phyloP scores from a whole-genome alignment of 2,797 vertebrate species.

The Acanthornis magna region DNA sequence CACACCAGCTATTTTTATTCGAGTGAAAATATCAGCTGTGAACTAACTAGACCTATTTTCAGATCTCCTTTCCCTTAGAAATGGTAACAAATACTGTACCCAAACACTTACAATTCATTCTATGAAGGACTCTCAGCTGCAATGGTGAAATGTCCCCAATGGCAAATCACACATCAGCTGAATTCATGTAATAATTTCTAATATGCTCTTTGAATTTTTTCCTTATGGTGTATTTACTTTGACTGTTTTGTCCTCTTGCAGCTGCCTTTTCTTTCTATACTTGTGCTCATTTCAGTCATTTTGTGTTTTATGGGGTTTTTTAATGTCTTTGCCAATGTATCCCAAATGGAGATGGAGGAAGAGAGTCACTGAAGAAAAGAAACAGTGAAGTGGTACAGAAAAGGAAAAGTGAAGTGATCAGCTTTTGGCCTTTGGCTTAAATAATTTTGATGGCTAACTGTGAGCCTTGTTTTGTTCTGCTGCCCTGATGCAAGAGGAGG shows the following conservation, averaged over 20 bases:
- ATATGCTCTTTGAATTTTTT: background rate
- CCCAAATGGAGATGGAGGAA: background rate
- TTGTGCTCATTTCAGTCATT: background rate
- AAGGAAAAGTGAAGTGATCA: background rate
- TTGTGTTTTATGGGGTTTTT: background rate
- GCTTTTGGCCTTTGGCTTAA: background rate
- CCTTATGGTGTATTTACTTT: conserved; percentile 1
- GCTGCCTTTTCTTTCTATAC: background rate
- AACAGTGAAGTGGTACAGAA: background rate
- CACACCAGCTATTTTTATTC: conserved; percentile 17
- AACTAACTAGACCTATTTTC: conserved; percentile 13
- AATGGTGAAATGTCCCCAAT: conserved; percentile 16
- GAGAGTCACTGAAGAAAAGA: background rate
- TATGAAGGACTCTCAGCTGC: conserved; percentile 38
- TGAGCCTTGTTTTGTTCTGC: background rate
- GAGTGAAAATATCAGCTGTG: conserved; percentile 35
- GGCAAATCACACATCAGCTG: background rate
- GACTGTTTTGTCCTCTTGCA: background rate
- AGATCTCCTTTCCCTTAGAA: background rate
- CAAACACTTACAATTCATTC: background rate
- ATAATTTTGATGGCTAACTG: background rate
- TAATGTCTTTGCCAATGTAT: background rate
- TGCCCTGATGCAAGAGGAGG: background rate
- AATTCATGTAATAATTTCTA: conserved; percentile 20
- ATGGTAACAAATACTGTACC: background rate